These are phyloP conservation scores for Drosophila kanekoi DNA, from an alignment of 2,888 invertebrate genomes.

Conservation along the genomic window DNA sequence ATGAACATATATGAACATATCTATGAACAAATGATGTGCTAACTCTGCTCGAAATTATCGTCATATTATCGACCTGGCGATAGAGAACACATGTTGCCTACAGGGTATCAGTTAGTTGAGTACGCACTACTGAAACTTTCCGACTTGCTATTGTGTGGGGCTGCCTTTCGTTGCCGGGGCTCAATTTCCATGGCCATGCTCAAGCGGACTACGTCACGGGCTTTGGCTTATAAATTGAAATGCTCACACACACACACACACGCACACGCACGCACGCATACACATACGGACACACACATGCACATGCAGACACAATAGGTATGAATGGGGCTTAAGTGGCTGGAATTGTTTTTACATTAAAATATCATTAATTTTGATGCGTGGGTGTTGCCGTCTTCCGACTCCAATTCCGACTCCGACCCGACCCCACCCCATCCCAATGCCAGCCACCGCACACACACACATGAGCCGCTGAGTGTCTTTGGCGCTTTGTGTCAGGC, in stretches of 20 bases:
- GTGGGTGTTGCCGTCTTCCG: constrained; percentile 22
- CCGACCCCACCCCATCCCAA: neutral
- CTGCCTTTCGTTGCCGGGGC: constrained; percentile 17
- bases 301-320: constrained; percentile 21
- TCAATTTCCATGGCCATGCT: constrained; percentile 31
- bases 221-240: constrained; percentile 63
- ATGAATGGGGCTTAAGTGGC: constrained; percentile 73
- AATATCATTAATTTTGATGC: constrained; percentile 78
- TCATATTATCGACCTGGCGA: no score
- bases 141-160: constrained; percentile 10
- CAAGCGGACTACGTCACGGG: constrained; percentile 31
- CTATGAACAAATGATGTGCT: no score
- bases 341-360: constrained; percentile 80
- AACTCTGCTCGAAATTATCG: no score
- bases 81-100: neutral
- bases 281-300: constrained; percentile 13
- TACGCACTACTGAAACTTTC: rapidly evolving
- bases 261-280: constrained; percentile 3
- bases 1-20: no score
- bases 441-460: neutral
- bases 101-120: neutral
- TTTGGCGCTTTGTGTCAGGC: constrained; percentile 4
- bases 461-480: neutral
- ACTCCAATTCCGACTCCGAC: no score
- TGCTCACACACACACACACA: constrained; percentile 11